Evolutionary conservation across 2,113 vertebrate species (phyloP).

Genomic region (Protomyctophum bolini): DNA sequence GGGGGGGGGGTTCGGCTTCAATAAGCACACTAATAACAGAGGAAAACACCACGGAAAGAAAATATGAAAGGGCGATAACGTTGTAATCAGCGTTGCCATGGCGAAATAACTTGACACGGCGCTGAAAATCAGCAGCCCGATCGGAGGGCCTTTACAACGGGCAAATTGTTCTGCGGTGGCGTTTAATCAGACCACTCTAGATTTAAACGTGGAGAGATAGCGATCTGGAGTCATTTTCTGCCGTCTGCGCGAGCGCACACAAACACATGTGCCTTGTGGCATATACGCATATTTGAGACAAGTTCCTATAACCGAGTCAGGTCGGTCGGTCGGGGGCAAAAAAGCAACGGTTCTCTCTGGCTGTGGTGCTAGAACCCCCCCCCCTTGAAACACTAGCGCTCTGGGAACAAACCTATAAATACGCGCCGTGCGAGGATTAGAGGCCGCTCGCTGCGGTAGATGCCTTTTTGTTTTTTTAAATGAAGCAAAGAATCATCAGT

Average conservation of each 20-base stretch:
- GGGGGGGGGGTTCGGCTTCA: no score
- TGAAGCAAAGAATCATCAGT: neutral
- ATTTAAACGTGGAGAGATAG: constrained; percentile 74
- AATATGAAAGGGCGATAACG: constrained; percentile 53
- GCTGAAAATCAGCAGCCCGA: constrained; percentile 69
- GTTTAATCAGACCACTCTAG: constrained; percentile 75
- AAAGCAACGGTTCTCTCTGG: constrained; percentile 41
- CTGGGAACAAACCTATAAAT: constrained; percentile 36
- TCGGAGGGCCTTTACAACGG: constrained; percentile 58
- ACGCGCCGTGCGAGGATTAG: neutral
- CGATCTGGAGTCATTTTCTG: constrained; percentile 78
- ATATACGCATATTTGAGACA: constrained; percentile 30
- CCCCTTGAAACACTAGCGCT: constrained; percentile 1
- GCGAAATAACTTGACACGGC: constrained; percentile 63
- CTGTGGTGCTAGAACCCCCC: constrained; percentile 24
- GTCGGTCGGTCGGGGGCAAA: constrained; percentile 36
- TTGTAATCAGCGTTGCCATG: constrained; percentile 69
- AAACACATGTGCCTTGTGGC: constrained; percentile 77
- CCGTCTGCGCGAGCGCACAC: constrained; percentile 74
- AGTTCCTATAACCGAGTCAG: constrained; percentile 19
- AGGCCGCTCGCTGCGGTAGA: neutral
- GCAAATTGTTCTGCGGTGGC: constrained; percentile 72
- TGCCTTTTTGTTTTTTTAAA: neutral
- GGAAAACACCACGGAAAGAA: constrained; percentile 2
- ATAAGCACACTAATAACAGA: no score